Percentiles rank a stretch among this genome's conserved stretches.
These are phyloP conservation scores for Orthosia gothica DNA, from an alignment of 2,888 invertebrate genomes.

Conservation along the genomic window DNA sequence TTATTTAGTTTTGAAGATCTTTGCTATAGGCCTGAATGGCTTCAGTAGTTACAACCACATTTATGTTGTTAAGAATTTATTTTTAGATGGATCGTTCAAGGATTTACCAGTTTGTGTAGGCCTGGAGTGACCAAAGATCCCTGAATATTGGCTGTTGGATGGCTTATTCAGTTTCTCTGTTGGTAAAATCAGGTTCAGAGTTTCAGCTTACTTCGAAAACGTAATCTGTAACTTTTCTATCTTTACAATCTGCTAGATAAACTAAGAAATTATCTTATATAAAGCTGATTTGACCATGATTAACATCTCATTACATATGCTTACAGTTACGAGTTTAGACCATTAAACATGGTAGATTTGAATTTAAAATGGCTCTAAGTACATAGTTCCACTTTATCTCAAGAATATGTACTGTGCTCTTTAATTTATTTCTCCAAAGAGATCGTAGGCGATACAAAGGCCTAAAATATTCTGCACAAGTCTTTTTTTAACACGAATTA, in stretches of 20 bases:
- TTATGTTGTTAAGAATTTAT: no score
- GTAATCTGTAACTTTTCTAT: neutral
- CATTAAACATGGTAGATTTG: constrained; percentile 16
- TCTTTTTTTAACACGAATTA: constrained; percentile 52
- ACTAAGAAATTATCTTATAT: neutral
- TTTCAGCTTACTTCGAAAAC: neutral
- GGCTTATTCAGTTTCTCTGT: neutral
- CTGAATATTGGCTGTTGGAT: no score
- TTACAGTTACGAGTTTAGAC: neutral
- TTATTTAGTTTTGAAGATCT: neutral
- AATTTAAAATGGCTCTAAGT: constrained; percentile 12
- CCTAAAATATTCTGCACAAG: constrained; percentile 37
- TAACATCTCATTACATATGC: neutral
- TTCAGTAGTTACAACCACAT: neutral
- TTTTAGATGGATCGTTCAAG: neutral
- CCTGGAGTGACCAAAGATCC: neutral
- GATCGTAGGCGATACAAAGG: constrained; percentile 16
- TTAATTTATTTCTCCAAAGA: constrained; percentile 27
- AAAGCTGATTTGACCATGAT: neutral
- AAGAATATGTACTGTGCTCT: neutral
- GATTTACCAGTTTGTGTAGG: neutral
- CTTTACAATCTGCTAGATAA: neutral
- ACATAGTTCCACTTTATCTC: neutral
- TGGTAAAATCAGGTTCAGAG: neutral
- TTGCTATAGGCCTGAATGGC: no score